These are phyloP conservation scores for Sylvia borin DNA, from an alignment of 2,797 vertebrate genomes.

Conservation along the genomic window DNA sequence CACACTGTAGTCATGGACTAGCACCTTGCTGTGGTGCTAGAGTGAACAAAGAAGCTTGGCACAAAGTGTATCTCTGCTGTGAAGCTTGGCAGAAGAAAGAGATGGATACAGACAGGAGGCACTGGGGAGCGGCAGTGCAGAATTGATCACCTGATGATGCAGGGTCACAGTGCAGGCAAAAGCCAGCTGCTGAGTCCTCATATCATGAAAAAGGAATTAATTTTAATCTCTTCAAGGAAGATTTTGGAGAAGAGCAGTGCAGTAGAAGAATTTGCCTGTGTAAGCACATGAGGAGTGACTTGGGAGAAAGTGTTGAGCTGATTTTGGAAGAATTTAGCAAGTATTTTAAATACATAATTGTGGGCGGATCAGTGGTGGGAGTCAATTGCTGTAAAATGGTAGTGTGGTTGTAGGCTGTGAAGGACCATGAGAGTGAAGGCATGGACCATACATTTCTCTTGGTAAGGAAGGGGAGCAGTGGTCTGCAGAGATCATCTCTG, in stretches of 20 bases:
- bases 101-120: rapidly evolving
- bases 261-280: neutral
- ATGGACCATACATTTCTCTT: neutral
- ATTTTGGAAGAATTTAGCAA: neutral
- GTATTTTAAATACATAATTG: neutral
- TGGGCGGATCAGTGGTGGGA: neutral
- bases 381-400: neutral
- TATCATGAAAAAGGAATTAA: neutral
- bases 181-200: neutral
- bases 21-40: neutral
- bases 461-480: neutral
- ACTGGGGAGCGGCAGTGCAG: rapidly evolving
- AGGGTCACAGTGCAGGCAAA: neutral
- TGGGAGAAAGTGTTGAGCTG: neutral
- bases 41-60: neutral
- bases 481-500: neutral
- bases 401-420: neutral
- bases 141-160: neutral
- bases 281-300: neutral
- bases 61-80: neutral
- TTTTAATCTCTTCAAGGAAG: neutral
- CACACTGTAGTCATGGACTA: neutral
- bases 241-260: neutral
- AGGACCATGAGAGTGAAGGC: neutral
- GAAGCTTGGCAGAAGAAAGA: neutral